A percentile compares a stretch with the other conserved stretches of the same genome.
Evolutionary conservation across 1,140 invertebrate species (phyloP).

Genomic region (Teleogryllus occipitalis): DNA sequence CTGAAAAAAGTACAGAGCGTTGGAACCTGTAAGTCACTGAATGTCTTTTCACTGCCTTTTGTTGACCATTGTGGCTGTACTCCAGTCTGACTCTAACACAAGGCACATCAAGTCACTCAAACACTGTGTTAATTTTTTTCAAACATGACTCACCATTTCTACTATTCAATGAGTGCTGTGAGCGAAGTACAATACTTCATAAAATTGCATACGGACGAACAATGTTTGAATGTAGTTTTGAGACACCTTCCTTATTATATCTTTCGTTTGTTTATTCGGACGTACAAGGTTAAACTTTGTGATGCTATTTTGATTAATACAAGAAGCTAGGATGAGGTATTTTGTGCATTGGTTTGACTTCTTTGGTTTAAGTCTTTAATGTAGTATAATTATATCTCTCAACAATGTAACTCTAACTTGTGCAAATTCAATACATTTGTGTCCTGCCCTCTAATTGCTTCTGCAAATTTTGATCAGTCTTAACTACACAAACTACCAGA

Average conservation of each 20-base stretch:
- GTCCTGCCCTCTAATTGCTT: neutral
- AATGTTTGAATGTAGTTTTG: neutral
- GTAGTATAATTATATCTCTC: conserved; percentile 5
- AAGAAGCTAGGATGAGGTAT: conserved; percentile 14
- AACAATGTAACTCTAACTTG: conserved; percentile 1
- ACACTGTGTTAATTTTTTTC: neutral
- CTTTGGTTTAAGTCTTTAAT: neutral
- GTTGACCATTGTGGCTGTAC: neutral
- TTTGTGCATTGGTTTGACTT: conserved; percentile 12
- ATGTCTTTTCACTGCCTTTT: neutral
- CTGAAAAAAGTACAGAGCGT: neutral
- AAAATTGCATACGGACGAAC: neutral
- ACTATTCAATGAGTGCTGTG: neutral
- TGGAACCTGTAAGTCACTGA: neutral
- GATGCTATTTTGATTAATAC: neutral
- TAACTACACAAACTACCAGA: neutral
- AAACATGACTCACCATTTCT: neutral
- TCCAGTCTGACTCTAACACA: neutral
- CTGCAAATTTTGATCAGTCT: neutral
- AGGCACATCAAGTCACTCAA: neutral
- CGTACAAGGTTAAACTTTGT: neutral
- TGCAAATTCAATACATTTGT: neutral
- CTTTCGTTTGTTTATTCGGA: neutral
- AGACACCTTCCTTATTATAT: neutral
- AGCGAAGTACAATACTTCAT: neutral